Conservation (phyloP, 2,113 vertebrate genomes). For the Sphyrna mokarran region DNA sequence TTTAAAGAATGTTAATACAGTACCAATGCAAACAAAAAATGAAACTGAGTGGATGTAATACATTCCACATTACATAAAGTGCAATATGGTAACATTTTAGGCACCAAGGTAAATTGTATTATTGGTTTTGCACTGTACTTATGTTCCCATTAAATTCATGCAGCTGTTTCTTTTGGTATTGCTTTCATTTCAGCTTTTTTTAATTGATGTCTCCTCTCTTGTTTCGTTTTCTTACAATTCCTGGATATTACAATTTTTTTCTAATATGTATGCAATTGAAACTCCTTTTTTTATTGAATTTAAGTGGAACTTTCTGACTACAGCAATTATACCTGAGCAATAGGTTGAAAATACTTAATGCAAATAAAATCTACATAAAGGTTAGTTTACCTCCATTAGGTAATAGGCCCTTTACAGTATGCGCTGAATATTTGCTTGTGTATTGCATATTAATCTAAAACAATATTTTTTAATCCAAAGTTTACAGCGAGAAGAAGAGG, state of each 20-base stretch:
- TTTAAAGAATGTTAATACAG: neutral
- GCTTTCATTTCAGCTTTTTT: neutral
- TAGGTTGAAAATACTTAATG: neutral
- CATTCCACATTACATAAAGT: neutral
- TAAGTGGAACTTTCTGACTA: neutral
- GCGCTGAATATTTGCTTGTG: neutral
- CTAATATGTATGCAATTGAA: neutral
- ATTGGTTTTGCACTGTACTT: too few species aligned
- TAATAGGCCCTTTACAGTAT: neutral
- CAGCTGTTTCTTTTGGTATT: neutral
- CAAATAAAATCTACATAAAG: neutral
- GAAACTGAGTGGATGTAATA: neutral
- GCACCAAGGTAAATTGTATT: neutral
- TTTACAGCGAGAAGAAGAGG: slow-evolving; percentile 90
- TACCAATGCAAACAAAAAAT: neutral
- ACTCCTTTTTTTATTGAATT: neutral
- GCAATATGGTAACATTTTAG: neutral
- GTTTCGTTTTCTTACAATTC: neutral
- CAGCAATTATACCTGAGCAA: neutral
- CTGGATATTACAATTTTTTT: neutral
- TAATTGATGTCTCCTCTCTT: neutral
- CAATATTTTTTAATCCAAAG: slow-evolving; percentile 48
- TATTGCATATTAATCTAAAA: neutral
- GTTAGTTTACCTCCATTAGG: neutral
- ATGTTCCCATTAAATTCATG: neutral